phyloP scores from a whole-genome alignment of 1,140 invertebrate genomes.

The Zaprionus camerounensis region DNA sequence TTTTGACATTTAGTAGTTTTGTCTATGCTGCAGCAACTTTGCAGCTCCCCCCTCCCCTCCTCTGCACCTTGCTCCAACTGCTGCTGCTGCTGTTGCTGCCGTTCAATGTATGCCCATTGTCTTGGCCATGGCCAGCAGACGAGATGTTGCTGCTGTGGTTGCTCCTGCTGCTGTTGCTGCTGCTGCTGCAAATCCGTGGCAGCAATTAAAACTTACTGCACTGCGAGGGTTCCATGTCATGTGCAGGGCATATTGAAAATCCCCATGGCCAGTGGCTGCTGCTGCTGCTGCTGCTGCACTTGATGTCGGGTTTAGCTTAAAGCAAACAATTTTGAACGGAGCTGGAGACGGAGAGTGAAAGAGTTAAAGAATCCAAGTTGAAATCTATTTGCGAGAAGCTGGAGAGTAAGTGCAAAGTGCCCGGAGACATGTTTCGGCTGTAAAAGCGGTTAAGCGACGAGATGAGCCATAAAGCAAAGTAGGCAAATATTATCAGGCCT shows the following conservation, averaged over 20 bases:
- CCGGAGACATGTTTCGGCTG: not conserved
- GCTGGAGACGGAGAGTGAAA: not conserved
- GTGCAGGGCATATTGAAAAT: slow-evolving; percentile 41
- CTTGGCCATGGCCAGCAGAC: slow-evolving; percentile 38
- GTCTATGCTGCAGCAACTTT: slow-evolving; percentile 61
- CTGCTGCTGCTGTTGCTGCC: not conserved
- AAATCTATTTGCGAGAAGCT: not conserved
- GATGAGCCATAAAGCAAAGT: slow-evolving; percentile 1
- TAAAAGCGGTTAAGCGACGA: not conserved
- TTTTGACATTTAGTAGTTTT: slow-evolving; percentile 83
- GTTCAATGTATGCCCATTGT: slow-evolving; percentile 55
- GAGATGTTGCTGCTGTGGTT: not conserved
- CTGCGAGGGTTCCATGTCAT: slow-evolving; percentile 37
- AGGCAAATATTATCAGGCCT: slow-evolving; percentile 4
- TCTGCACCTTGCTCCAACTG: not conserved
- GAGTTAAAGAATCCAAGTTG: not conserved
- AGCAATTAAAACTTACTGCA: slow-evolving; percentile 74
- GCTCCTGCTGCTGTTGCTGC: not conserved
- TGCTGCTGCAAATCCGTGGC: slow-evolving; percentile 58
- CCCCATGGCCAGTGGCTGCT: slow-evolving; percentile 16
- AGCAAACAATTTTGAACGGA: slow-evolving; percentile 22
- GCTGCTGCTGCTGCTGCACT: slow-evolving; percentile 3
- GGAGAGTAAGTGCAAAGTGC: not conserved
- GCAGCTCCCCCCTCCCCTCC: not conserved
- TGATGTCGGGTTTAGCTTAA: slow-evolving; percentile 9